A percentile compares a stretch with the other conserved stretches of the same genome.
Conservation (phyloP, 2,888 invertebrate species). For the Chrysomela aeneicollis region DNA sequence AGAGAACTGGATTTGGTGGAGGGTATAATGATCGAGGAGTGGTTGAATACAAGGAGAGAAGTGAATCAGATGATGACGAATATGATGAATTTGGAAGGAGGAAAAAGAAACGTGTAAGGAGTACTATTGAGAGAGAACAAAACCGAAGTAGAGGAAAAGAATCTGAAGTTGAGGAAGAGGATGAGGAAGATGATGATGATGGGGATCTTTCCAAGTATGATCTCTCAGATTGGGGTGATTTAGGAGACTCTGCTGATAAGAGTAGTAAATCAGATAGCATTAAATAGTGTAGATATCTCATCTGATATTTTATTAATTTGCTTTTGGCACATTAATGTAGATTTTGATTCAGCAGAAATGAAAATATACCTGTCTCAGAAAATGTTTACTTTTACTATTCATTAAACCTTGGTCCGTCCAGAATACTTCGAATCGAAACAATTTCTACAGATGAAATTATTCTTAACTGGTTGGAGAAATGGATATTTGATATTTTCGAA, state of each 20-base stretch:
- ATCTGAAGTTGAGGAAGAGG: slow-evolving; percentile 61
- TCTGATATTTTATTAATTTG: background rate
- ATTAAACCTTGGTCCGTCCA: too few relatives aligned
- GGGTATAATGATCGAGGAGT: slow-evolving; percentile 96
- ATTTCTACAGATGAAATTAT: too few relatives aligned
- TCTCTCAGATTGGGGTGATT: slow-evolving; percentile 66
- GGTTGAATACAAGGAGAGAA: slow-evolving; percentile 92
- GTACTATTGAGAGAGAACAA: slow-evolving; percentile 22
- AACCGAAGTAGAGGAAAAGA: slow-evolving; percentile 33
- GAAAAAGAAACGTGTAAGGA: slow-evolving; percentile 51
- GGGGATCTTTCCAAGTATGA: slow-evolving; percentile 68
- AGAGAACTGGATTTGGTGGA: slow-evolving; percentile 81
- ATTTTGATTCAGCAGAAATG: background rate
- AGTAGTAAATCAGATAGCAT: slow-evolving; percentile 43
- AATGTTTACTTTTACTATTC: too few relatives aligned
- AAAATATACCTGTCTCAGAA: too few relatives aligned
- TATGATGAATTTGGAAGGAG: slow-evolving; percentile 81
- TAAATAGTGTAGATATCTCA: slow-evolving; percentile 40
- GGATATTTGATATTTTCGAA: too few relatives aligned
- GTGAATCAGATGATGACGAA: slow-evolving; percentile 90
- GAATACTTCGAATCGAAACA: too few relatives aligned
- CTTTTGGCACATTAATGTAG: too few relatives aligned
- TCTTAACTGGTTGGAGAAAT: too few relatives aligned
- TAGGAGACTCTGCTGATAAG: slow-evolving; percentile 44
- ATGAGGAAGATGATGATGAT: slow-evolving; percentile 65